These are phyloP conservation scores for Odontophorus gujanensis DNA, from an alignment of 2,113 vertebrate species.

Conservation along the genomic window DNA sequence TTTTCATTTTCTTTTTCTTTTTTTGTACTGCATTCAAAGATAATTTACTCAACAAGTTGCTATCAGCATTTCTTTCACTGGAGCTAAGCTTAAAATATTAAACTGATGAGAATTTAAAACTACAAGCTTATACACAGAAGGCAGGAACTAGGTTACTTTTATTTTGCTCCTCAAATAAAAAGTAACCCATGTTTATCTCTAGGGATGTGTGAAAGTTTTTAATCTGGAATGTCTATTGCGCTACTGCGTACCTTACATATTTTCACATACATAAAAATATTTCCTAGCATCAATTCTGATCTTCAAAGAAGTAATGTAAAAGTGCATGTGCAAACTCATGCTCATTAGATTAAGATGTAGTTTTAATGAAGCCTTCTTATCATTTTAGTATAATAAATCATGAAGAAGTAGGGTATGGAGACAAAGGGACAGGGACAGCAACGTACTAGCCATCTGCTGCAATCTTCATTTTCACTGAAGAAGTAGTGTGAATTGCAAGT, in stretches of 20 bases:
- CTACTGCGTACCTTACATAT: accelerated
- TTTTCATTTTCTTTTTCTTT: not conserved
- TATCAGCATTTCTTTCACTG: not conserved
- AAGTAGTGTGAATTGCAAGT: not conserved
- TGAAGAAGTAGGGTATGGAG: not conserved
- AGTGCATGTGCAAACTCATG: accelerated
- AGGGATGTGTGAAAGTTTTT: conserved; percentile 24
- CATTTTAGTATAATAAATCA: accelerated
- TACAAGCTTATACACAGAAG: not conserved
- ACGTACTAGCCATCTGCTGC: not conserved
- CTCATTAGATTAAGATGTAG: not conserved
- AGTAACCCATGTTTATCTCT: not conserved
- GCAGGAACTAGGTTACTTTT: not conserved
- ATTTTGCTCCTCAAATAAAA: not conserved
- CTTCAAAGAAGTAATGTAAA: not conserved
- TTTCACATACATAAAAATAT: not conserved
- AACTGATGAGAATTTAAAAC: not conserved
- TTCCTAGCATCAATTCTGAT: not conserved
- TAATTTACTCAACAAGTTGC: not conserved
- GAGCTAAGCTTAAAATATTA: conserved; percentile 19
- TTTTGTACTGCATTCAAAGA: not conserved
- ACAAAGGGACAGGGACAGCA: not conserved
- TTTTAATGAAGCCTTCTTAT: not conserved
- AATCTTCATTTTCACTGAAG: not conserved
- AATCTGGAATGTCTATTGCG: not conserved